phyloP scores from a whole-genome alignment of 2,797 vertebrate genomes.

The Synanceia verrucosa region DNA sequence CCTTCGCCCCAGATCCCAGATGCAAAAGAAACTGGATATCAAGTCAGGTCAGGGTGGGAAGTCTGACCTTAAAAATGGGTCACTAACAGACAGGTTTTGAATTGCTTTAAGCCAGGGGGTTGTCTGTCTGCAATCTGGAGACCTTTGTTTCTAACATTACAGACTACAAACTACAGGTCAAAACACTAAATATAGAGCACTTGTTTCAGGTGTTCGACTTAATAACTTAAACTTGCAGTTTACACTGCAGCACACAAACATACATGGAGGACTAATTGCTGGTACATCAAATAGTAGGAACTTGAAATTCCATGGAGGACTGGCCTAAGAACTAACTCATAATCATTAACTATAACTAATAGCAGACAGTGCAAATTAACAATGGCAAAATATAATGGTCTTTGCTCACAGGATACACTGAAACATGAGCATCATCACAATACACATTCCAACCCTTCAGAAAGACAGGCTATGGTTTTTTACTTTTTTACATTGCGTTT shows the following conservation, averaged over 20 bases:
- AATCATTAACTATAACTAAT: conserved; percentile 25
- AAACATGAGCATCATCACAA: conserved; percentile 44
- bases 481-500: conserved; percentile 41
- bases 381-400: conserved; percentile 22
- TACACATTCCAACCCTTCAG: neutral
- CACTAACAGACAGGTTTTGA: conserved; percentile 38
- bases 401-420: conserved; percentile 26
- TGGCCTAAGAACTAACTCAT: conserved; percentile 5
- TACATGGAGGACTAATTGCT: no score
- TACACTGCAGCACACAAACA: no score
- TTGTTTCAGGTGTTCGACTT: neutral
- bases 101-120: conserved; percentile 31
- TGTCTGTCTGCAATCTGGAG: conserved; percentile 10
- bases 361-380: conserved; percentile 17
- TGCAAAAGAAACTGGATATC: conserved; percentile 60
- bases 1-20: conserved; percentile 22
- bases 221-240: no score
- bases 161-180: conserved; percentile 4
- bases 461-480: conserved; percentile 28
- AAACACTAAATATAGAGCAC: neutral
- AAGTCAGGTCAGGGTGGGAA: conserved; percentile 56
- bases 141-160: conserved; percentile 17
- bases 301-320: no score
- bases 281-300: no score
- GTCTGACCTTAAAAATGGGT: conserved; percentile 55